Evolutionary conservation across 2,888 invertebrate species (phyloP).

Genomic region (Pristionchus fissidentatus): DNA sequence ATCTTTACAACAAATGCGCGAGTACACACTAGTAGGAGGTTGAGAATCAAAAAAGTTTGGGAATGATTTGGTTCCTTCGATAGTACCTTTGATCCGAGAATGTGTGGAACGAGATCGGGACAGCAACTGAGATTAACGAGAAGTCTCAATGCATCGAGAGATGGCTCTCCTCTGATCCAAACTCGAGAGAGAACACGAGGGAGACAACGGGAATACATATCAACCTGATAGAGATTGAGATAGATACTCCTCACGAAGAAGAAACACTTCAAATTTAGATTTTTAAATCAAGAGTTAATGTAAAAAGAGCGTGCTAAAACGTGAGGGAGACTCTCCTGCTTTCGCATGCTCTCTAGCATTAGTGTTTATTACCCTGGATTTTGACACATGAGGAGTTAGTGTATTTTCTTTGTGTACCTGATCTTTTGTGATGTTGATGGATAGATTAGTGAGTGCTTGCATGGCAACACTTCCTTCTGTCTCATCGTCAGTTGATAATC

Average conservation of each 20-base stretch:
- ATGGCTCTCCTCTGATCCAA: conserved; percentile 70
- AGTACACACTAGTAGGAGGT: no score
- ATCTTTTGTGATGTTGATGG: conserved; percentile 63
- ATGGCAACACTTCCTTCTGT: conserved; percentile 70
- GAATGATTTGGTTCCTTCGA: no score
- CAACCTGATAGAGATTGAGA: not conserved
- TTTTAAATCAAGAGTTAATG: not conserved
- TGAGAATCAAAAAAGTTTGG: no score
- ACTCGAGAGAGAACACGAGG: conserved; percentile 51
- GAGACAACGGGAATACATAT: conserved; percentile 43
- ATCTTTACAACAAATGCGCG: conserved; percentile 26
- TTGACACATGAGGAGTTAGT: not conserved
- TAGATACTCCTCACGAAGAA: no score
- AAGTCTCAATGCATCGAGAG: conserved; percentile 78
- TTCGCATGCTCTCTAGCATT: no score
- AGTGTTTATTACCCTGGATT: no score
- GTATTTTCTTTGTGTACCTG: conserved; percentile 54
- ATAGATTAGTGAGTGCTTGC: conserved; percentile 71
- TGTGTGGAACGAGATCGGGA: conserved; percentile 80
- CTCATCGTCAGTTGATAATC: conserved; percentile 65
- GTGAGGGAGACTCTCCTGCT: not conserved
- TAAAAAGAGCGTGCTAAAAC: no score
- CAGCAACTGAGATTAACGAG: conserved; percentile 81
- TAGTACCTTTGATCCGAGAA: conserved; percentile 81
- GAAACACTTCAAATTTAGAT: no score